Evolutionary conservation across 1,140 invertebrate genomes (phyloP).

Genomic region (Batillaria attramentaria): DNA sequence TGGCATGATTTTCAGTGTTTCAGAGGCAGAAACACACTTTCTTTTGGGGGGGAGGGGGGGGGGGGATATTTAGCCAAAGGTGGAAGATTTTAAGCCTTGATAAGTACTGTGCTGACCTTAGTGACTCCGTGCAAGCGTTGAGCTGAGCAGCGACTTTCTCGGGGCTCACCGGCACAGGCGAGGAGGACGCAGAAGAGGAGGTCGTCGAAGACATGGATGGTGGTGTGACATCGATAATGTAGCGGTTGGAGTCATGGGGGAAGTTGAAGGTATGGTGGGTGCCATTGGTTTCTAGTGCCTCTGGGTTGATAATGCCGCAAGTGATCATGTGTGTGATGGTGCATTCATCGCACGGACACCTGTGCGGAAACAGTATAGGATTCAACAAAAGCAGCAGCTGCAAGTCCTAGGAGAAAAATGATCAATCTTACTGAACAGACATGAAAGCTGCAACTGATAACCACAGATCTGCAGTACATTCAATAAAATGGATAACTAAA

Average conservation of each 20-base stretch:
- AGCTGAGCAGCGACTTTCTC: conserved; percentile 16
- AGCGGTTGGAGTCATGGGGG: conserved; percentile 61
- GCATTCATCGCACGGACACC: conserved; percentile 72
- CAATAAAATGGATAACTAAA: not conserved
- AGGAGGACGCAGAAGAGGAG: conserved; percentile 40
- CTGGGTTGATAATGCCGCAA: conserved; percentile 70
- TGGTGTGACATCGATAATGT: conserved; percentile 66
- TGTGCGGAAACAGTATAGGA: conserved; percentile 30
- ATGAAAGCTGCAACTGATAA: no score
- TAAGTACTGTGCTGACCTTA: no score
- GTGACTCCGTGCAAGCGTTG: conserved; percentile 13
- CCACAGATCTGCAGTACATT: no score
- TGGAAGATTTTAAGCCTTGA: no score
- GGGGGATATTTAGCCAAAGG: no score
- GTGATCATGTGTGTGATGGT: conserved; percentile 71
- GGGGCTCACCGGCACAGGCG: conserved; percentile 18
- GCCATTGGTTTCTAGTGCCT: conserved; percentile 54
- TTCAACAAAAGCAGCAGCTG: not conserved
- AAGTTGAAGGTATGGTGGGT: conserved; percentile 54
- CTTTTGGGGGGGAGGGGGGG: no score
- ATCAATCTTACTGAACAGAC: not conserved
- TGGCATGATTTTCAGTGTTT: no score
- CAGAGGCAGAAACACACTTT: no score
- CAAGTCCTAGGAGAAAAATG: not conserved
- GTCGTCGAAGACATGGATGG: conserved; percentile 70